phyloP scores from a whole-genome alignment of 2,888 invertebrate species.

The Acrobasis suavella region DNA sequence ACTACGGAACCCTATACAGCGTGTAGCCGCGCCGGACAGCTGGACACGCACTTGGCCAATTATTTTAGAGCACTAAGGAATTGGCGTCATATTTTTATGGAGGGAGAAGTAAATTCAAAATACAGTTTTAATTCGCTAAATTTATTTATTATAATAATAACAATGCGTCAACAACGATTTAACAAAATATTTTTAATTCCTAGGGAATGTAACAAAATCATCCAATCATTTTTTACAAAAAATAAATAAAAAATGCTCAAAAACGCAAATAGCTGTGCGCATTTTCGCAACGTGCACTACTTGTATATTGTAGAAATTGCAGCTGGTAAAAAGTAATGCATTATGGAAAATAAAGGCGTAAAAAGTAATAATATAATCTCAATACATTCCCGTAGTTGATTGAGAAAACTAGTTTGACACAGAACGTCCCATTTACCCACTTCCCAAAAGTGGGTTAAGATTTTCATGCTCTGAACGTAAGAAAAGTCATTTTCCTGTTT shows the following conservation, averaged over 20 bases:
- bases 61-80: too few relatives aligned
- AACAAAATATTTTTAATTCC: neutral
- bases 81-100: too few relatives aligned
- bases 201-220: neutral
- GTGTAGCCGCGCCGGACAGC: too few relatives aligned
- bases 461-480: too few relatives aligned
- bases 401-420: neutral
- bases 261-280: neutral
- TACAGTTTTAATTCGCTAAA: neutral
- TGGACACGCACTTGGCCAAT: too few relatives aligned
- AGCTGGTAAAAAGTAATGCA: neutral
- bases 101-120: neutral
- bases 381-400: neutral
- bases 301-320: neutral
- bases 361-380: slow-evolving; percentile 1
- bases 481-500: too few relatives aligned
- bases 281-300: neutral
- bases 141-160: slow-evolving; percentile 3
- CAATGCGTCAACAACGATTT: slow-evolving; percentile 6
- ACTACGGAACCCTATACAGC: too few relatives aligned
- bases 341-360: neutral
- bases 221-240: neutral
- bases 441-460: neutral
- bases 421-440: neutral
- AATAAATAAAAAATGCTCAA: neutral